Evolutionary conservation across 2,113 vertebrate species (phyloP).

Genomic region (Typhlomys cinereus): DNA sequence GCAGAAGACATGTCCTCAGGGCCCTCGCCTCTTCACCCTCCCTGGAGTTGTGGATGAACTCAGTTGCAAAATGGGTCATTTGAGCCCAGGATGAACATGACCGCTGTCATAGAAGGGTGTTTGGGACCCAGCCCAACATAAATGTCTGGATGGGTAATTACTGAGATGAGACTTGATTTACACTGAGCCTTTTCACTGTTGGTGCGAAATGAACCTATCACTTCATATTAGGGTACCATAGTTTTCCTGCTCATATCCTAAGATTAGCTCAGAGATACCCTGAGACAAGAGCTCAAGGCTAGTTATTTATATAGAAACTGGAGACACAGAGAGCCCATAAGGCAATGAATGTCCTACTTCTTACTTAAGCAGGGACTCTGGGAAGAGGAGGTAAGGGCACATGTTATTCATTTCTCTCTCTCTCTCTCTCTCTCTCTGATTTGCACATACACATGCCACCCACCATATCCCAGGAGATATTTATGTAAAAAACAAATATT

Average conservation of each 20-base stretch:
- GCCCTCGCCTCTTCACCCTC: background rate
- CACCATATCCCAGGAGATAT: background rate
- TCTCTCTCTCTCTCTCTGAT: background rate
- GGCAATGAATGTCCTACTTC: background rate
- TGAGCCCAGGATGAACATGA: conserved; percentile 82
- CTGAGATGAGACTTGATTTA: conserved; percentile 77
- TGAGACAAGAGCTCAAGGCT: background rate
- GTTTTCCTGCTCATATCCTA: conserved; percentile 28
- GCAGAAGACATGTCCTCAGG: background rate
- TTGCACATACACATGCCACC: background rate
- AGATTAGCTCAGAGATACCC: background rate
- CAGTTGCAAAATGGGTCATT: conserved; percentile 78
- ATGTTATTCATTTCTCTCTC: background rate
- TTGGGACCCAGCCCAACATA: conserved; percentile 79
- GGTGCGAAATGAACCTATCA: background rate
- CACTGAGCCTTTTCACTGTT: conserved; percentile 61
- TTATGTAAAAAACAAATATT: conserved; percentile 38
- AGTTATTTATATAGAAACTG: conserved; percentile 42
- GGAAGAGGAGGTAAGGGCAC: background rate
- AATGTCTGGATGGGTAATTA: conserved; percentile 81
- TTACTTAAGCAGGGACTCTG: background rate
- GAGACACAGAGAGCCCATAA: background rate
- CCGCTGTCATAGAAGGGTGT: conserved; percentile 77
- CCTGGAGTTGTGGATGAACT: conserved; percentile 69
- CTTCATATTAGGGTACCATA: conserved; percentile 8